phyloP scores from a whole-genome alignment of 2,113 vertebrate genomes.

The Percopsis transmontana region DNA sequence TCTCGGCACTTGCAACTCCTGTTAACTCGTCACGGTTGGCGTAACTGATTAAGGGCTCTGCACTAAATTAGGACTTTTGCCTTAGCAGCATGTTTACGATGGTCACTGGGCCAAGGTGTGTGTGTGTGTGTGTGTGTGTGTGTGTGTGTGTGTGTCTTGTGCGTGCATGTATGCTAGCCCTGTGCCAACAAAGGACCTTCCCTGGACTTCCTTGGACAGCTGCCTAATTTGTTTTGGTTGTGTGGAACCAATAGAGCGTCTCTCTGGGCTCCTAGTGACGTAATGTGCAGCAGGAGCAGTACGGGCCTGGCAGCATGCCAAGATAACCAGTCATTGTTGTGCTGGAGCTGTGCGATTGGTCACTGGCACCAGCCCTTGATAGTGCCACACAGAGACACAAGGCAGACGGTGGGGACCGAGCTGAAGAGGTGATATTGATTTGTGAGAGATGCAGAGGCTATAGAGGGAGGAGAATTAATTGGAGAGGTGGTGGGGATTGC shows the following conservation, averaged over 20 bases:
- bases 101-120: not conserved
- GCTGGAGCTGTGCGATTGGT: constrained; percentile 71
- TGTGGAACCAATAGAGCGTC: constrained; percentile 65
- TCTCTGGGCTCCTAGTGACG: constrained; percentile 70
- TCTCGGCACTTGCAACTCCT: no score
- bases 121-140: constrained; percentile 11
- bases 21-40: no score
- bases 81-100: no score
- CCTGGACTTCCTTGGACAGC: constrained; percentile 67
- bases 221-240: constrained; percentile 78
- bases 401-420: constrained; percentile 7
- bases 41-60: no score
- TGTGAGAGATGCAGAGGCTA: constrained; percentile 16
- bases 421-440: constrained; percentile 26
- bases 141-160: not conserved
- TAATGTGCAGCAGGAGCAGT: constrained; percentile 62
- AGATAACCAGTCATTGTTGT: constrained; percentile 65
- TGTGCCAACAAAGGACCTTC: constrained; percentile 59
- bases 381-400: constrained; percentile 25
- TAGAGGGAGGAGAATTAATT: constrained; percentile 1
- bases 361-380: constrained; percentile 29
- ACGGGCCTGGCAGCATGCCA: constrained; percentile 70
- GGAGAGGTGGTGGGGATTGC: constrained; percentile 13
- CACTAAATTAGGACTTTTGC: no score
- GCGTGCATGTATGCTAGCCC: constrained; percentile 9